These are phyloP conservation scores for Odocoileus virginianus DNA, from an alignment of 2,113 vertebrate genomes.

Conservation along the genomic window DNA sequence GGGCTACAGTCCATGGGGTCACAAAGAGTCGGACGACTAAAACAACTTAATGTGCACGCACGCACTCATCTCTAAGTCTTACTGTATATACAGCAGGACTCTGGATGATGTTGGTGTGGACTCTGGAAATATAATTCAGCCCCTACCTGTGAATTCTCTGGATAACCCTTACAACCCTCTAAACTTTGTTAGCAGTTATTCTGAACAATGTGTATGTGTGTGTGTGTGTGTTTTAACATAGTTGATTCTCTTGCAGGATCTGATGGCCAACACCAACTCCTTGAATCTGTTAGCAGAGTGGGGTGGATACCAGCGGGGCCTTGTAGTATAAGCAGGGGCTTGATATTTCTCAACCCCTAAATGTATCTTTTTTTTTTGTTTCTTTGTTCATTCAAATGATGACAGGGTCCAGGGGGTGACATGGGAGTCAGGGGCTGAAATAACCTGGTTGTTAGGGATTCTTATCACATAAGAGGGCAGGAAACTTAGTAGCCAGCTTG, in stretches of 20 bases:
- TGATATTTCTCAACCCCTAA: not conserved
- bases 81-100: not conserved
- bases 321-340: not conserved
- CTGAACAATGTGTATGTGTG: not conserved
- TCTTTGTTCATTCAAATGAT: not conserved
- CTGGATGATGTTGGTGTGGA: not conserved
- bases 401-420: not conserved
- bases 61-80: not conserved
- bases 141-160: not conserved
- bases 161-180: not conserved
- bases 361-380: not conserved
- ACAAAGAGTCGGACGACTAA: not conserved
- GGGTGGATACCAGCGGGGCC: not conserved
- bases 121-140: not conserved
- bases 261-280: not conserved
- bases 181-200: not conserved
- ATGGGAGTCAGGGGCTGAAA: not conserved
- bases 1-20: not conserved
- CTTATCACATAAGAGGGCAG: not conserved
- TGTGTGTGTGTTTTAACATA: not conserved
- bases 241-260: not conserved
- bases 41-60: not conserved
- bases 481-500: not conserved
- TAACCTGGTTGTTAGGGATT: not conserved
- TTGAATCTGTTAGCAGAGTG: not conserved